Evolutionary conservation across 2,797 vertebrate species (phyloP), one percentile per base, ranked within the genome.

Genomic region (Fringilla coelebs): DNA sequence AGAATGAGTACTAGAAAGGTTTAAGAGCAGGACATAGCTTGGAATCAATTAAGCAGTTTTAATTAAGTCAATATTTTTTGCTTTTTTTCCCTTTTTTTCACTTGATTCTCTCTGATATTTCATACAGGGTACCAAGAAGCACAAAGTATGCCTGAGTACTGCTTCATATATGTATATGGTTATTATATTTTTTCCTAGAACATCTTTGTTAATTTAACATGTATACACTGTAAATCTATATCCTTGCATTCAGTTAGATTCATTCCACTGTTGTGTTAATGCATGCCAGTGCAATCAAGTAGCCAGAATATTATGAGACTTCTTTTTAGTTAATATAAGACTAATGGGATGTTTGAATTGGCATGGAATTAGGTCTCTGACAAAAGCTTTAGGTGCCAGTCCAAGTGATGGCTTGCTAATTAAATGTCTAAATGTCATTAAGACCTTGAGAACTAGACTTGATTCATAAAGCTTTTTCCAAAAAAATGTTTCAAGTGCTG

Each of bases 341-440:
- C 77, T 90, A 94, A 91, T 90, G 55, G 83, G 58, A 81, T 95
- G 77, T 91, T 96, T 92, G 65, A 96, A 94, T 72, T 97, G 93
- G 58, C 82, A 34, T 87, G 62, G 78, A 96, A 89, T 97, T 96
- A 91, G 79, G 62, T 95, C 89, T 93, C 90, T 96, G 52, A 95
- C 88, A 94, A 96, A 96, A 94, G 85, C 26, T 96, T 97, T 96
- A 66, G 86, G 92, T 96, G 93, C 91, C 85, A 95, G 92, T 91
- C 96, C 60, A 93, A 95, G 85, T 97, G 97, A 95, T 93, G 92
- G 78, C 90, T 94, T 95, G 89, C 94, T 97, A 97, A 97, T 98
- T 98, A 97, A 98, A 97, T 95, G 94, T 96, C 93, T 95, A 88
- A 94, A 86, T 97, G 90, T 88, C 89, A 94, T 97, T 97, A 96